Percentiles rank a stretch among this genome's conserved stretches.
Evolutionary conservation across 1,140 invertebrate species (phyloP).

Genomic region (Lamellibrachia luymesi): DNA sequence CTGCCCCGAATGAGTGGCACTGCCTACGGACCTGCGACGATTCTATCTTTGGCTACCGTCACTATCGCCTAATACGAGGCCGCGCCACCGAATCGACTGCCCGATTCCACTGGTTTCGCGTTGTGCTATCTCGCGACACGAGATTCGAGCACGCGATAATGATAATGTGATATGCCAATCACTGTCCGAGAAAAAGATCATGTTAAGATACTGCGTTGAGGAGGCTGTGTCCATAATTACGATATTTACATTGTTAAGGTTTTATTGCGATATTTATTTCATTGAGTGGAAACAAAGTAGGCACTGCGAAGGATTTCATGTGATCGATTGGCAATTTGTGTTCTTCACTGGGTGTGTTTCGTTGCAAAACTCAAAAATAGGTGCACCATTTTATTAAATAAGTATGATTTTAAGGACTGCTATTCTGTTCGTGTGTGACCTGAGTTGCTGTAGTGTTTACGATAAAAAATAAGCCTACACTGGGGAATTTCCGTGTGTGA

Average conservation of each 20-base stretch:
- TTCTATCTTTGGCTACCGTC: neutral
- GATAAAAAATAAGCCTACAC: no score
- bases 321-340: no score
- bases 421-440: neutral
- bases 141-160: neutral
- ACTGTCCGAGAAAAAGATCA: neutral
- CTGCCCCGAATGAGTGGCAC: neutral
- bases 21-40: neutral
- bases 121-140: neutral
- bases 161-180: conserved; percentile 5
- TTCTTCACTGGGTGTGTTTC: no score
- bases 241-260: neutral
- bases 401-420: neutral
- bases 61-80: neutral
- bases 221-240: neutral
- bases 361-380: neutral
- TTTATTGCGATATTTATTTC: no score
- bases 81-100: neutral
- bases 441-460: no score
- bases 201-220: neutral
- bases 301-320: no score
- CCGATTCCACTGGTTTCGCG: neutral
- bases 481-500: no score
- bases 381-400: no score
- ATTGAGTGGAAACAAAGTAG: no score